These are phyloP conservation scores for Perdita meconis DNA, from an alignment of 2,888 invertebrate genomes.

Conservation along the genomic window DNA sequence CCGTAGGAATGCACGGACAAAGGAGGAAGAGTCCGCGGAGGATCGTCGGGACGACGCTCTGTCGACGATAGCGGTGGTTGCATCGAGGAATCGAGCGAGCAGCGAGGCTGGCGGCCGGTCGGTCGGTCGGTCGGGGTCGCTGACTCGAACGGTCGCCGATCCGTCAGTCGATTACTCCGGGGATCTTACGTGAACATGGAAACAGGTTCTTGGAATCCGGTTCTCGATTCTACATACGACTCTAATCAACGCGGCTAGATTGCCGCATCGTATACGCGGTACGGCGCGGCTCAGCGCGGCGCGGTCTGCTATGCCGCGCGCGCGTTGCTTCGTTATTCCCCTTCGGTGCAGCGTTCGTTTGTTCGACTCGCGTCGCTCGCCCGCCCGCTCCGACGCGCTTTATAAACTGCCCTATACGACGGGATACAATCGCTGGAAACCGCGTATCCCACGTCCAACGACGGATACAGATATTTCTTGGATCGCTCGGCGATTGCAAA, in stretches of 20 bases:
- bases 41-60: conserved; percentile 48
- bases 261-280: conserved; percentile 80
- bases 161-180: conserved; percentile 84
- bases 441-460: too few relatives aligned
- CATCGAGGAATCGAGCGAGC: conserved; percentile 67
- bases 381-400: conserved; percentile 25
- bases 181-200: conserved; percentile 85
- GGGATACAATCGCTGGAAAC: too few relatives aligned
- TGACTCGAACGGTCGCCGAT: conserved; percentile 84
- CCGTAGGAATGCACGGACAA: conserved; percentile 37
- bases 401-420: too few relatives aligned
- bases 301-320: conserved; percentile 55
- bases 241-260: conserved; percentile 84
- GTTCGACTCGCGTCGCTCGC: conserved; percentile 33
- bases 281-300: conserved; percentile 30
- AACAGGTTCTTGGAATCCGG: conserved; percentile 85
- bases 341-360: conserved; percentile 56
- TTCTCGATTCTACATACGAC: conserved; percentile 84
- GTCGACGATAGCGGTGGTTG: conserved; percentile 48
- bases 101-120: conserved; percentile 59
- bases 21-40: conserved; percentile 26
- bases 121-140: conserved; percentile 80
- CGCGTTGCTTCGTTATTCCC: conserved; percentile 66
- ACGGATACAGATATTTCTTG: too few relatives aligned
- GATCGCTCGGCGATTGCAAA: too few relatives aligned